Evolutionary conservation across 1,140 invertebrate species (phyloP), one percentile per base, ranked within the genome.

Genomic region (Schlechtendalia chinensis): DNA sequence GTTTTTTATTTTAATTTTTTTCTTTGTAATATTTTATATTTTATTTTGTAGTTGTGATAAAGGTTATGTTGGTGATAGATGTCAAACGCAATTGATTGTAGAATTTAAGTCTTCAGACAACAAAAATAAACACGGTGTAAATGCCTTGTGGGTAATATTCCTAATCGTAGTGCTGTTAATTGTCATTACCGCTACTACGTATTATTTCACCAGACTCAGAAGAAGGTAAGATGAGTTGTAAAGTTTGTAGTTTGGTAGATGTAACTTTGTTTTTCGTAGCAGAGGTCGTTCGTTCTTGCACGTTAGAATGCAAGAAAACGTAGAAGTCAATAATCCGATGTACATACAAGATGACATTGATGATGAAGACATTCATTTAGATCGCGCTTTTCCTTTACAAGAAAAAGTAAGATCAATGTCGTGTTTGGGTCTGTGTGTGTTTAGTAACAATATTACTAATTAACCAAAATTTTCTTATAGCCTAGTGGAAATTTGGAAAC

Each of bases 251-350:
- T 59, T 59, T 0, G 24, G 17, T 14, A 22, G 59, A 58, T 45
- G 6, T 32, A 6, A 22, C 22, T 16, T 53, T 10, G 19, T 22
- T 59, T 24, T 45, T 59, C n/a, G n/a, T 77, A 39, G 11, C n/a
- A 77, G 72, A 77, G 65, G 71, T n/a, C 59, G 74, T 54, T 74
- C 47, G 2, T 95, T 95, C 85, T 90, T 90, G 82, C 93, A 95
- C 86, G 90, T 91, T 47, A 87, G 93, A 19, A 91, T 95, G 84
- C 88, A 91, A 80, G 93, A 94, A 84, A 92, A 92, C 85, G 89
- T 94, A 83, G 93, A 93, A 86, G 93, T 94, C 80, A 91, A 86
- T 84, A 95, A 95, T 87, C 93, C 94, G 16, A 94, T 95, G 88
- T 95, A 94, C 86, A 88, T 93, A 81, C 89, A 89, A 75, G 90